Percentiles rank a stretch among this genome's conserved stretches.
Conservation (phyloP, 2,113 vertebrate species). For the Lonchura striata region DNA sequence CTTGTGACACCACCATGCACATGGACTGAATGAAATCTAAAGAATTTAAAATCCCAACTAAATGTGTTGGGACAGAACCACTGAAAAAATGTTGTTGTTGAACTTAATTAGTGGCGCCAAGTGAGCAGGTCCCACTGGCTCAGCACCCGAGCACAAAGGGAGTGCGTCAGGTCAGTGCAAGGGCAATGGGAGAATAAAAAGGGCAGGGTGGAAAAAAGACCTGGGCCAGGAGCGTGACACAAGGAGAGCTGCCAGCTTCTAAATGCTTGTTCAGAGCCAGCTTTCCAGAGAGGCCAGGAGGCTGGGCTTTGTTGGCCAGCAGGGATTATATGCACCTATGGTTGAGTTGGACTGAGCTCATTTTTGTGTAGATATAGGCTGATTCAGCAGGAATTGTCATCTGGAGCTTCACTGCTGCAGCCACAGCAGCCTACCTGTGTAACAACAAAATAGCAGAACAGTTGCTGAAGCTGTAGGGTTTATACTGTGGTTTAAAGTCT, state of each 20-base stretch:
- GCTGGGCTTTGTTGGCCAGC: neutral
- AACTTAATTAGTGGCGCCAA: neutral
- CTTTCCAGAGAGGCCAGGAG: neutral
- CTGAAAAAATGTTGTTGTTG: constrained; percentile 9
- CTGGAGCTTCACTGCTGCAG: neutral
- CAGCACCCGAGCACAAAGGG: constrained; percentile 19
- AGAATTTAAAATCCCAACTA: constrained; percentile 51
- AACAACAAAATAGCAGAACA: neutral
- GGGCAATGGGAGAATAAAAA: constrained; percentile 32
- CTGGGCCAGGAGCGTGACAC: constrained; percentile 47
- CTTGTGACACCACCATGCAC: constrained; percentile 22
- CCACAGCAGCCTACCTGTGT: neutral
- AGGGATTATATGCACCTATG: neutral
- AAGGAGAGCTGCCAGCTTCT: constrained; percentile 45
- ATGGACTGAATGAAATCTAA: constrained; percentile 46
- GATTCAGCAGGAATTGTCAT: neutral
- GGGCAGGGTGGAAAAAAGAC: constrained; percentile 47
- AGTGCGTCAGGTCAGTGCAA: constrained; percentile 12
- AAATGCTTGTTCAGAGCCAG: constrained; percentile 8
- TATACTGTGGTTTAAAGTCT: neutral
- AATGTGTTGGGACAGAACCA: constrained; percentile 9
- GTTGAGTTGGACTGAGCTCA: neutral
- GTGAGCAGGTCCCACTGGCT: constrained; percentile 34
- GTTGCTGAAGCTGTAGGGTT: neutral
- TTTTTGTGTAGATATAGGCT: neutral